Base-by-base conservation (phyloP, 2,113 vertebrate species). In the Nerophis ophidion region DNA sequence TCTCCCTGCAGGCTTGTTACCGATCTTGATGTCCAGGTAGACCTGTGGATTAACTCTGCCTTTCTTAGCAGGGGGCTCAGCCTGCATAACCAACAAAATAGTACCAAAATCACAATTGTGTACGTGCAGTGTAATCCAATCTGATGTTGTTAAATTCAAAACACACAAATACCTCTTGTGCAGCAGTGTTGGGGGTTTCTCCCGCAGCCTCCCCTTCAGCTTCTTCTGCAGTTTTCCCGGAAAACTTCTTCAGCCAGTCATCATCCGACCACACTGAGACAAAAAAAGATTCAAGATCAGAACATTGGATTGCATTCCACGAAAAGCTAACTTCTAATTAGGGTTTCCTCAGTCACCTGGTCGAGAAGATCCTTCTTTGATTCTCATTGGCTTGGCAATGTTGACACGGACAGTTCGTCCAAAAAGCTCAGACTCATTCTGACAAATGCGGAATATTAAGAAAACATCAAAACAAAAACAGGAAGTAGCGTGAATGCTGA, bases 221-320 rank as follows among this genome's bases (percentile, higher is more conserved):
- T 73, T 98, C 95, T 66, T 98, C 95, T 42, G 90, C 65, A 0
- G 95, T 98, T 81, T 98, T 99, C 16, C 97, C 97, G 0, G 96
- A 96, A 80, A 99, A 99, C 75, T 92, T 98, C 86, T 98, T 99
- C 76, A 99, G 80, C 96, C 97, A 99, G 59, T 99, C 96, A 0
- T 99, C 97, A 16, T 98, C 96, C 0, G 96, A 95, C 95, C 96
- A 99, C 60, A 99, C 96, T 98, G 71, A 0, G 60, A 58, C 33
- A 63, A 61, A 61, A 11, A 19, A 8, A 69, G 5, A 57, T 17
- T 60, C 54, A 35, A 15, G 16, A 55, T 66, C 1, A 0, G 7
- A 13, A 54, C 50, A 44, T 26, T 5, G 13, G 57, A 49, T 16
- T 1, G 10, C 4, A n/a, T 15, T 47, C 19, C 1, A 47, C 11